Evolutionary conservation across 2,888 invertebrate species (phyloP), one percentile per base, ranked within the genome.

Genomic region (Elmis aenea): DNA sequence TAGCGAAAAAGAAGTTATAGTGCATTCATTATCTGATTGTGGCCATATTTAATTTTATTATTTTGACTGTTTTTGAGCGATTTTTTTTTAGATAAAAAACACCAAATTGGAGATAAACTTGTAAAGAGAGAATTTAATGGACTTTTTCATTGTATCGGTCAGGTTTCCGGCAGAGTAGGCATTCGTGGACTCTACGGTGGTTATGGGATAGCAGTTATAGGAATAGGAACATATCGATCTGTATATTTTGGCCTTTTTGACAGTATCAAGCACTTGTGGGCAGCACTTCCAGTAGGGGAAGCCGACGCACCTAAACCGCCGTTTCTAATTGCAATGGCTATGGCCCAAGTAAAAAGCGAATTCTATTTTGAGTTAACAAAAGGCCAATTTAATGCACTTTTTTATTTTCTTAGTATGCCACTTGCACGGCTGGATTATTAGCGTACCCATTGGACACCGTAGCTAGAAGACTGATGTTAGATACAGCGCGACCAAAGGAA

Each of bases 191-290:
- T 48, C n/a, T 50, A 48, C 20, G 16, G 28, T 2, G 50, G 50
- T 10, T 42, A 34, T 10, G 14, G 26, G 1, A 13, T 45, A 6
- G 30, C 38, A 5, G 27, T 39, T 6, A 11, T 38, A 3, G 48
- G 50, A 4, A 29, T 48, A 5, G 29, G 28, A n/a, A 5, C 43
- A 5, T 50, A 50, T 23, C 33, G 48, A 26, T 36, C 41, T 3
- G 23, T 50, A 8, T 50, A 48, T 26, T 50, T 50, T 23, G 46
- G 44, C 2, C 32, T 50, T 5, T 48, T 41, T 27, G 48, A 48
- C 20, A 15, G 22, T 5, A 11, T 29, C 10, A 48, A 50, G 18
- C 13, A 24, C 5, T 2, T 33, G 2, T 46, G 38, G 29, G 13
- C 23, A 0, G n/a, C n/a, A n/a, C n/a, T n/a, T n/a, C n/a, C n/a